Evolutionary conservation across 2,797 vertebrate genomes (phyloP).

Genomic region (Alauda arvensis): DNA sequence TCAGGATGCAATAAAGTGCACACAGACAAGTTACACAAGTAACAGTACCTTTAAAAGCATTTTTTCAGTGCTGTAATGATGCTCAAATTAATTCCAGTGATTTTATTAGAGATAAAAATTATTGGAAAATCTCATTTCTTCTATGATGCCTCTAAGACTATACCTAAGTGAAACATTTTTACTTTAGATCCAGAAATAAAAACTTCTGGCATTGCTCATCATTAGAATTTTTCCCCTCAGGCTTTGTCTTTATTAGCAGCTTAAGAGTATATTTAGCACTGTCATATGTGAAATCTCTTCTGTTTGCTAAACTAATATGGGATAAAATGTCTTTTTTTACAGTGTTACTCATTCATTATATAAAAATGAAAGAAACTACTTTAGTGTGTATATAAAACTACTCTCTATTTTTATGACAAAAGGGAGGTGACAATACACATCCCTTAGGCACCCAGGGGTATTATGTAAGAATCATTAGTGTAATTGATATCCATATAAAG

Average conservation of each 20-base stretch:
- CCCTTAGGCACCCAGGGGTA: slow-evolving; percentile 68
- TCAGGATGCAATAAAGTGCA: slow-evolving; percentile 48
- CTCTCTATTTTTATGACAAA: slow-evolving; percentile 76
- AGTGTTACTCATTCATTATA: slow-evolving; percentile 74
- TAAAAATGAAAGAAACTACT: slow-evolving; percentile 73
- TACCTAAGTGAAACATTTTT: slow-evolving; percentile 72
- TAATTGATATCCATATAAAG: slow-evolving; percentile 78
- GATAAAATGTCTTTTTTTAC: slow-evolving; percentile 76
- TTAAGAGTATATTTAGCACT: slow-evolving; percentile 78
- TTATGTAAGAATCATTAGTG: slow-evolving; percentile 79
- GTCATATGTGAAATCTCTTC: slow-evolving; percentile 75
- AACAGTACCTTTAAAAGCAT: slow-evolving; percentile 24
- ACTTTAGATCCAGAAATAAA: slow-evolving; percentile 71
- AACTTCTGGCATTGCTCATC: slow-evolving; percentile 74
- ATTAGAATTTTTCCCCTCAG: slow-evolving; percentile 71
- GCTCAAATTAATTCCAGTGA: slow-evolving; percentile 69
- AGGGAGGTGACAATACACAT: slow-evolving; percentile 72
- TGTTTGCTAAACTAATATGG: slow-evolving; percentile 77
- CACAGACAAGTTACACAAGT: slow-evolving; percentile 40
- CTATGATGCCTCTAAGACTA: slow-evolving; percentile 72
- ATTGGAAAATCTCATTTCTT: slow-evolving; percentile 67
- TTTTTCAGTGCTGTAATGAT: slow-evolving; percentile 56
- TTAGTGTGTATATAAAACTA: slow-evolving; percentile 64
- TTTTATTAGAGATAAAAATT: slow-evolving; percentile 71
- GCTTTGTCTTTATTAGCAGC: slow-evolving; percentile 79